Base-by-base conservation (phyloP, 1,140 invertebrate species). In the Zeugodacus cucurbitae region DNA sequence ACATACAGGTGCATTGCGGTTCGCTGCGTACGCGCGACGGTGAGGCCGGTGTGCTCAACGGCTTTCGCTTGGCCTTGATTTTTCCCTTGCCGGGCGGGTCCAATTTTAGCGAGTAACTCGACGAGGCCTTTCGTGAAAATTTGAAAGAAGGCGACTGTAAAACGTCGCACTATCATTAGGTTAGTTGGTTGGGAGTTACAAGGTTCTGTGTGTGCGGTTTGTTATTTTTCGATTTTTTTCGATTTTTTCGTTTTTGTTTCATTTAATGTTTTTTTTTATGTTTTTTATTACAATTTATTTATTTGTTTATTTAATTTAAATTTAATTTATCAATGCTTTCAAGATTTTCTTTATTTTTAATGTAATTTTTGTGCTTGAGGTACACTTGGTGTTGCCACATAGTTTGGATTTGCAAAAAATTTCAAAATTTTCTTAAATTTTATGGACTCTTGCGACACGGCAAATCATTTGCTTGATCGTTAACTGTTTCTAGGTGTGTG, bases 101-200 rank as follows among this genome's bases (percentile, higher is more conserved):
- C 94, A 98, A 94, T 95, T 98, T 97, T 90, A 99, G 95, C 90
- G 98, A 98, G 94, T 98, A 99, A 91, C 98, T 98, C 90, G 98
- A 99, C 89, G 98, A 98, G 90, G 98, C 97, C 95, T 99, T 99
- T 93, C 98, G 96, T 92, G 97, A 98, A 95, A 98, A 99, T 95
- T 98, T 99, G 95, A 98, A 98, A 93, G 98, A 97, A 91, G 98
- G 98, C 94, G 97, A 98, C 98, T 99, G 96, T 94, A 96, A 96
- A 95, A 95, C 93, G 94, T 95, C 95, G 94, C 94, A 95, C 94
- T 95, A 93, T 93, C 92, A 93, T 94, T 94, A 94, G 92, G 91
- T 93, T 93, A 93, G 93, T 93, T 93, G 93, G 91, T 93, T 93
- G 93, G 92, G 92, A 93, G 86, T 92, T 89, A 93, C 91, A 93